These are phyloP conservation scores for Tuta absoluta DNA, from an alignment of 2,888 invertebrate genomes.

Conservation along the genomic window DNA sequence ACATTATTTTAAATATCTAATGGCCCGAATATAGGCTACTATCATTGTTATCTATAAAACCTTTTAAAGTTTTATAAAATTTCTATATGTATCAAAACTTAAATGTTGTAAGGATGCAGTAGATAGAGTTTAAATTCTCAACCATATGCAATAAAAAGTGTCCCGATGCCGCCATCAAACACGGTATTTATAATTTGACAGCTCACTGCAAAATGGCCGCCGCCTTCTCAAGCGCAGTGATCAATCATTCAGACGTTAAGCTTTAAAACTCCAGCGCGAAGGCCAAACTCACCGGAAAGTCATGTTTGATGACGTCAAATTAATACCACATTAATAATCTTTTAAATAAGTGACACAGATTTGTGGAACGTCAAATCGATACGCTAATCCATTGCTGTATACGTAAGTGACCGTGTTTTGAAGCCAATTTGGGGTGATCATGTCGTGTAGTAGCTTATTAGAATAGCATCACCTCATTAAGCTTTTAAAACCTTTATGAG, in stretches of 20 bases:
- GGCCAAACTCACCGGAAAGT: not conserved
- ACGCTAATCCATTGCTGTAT: not conserved
- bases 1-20: too few species aligned
- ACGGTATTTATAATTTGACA: conserved; percentile 1
- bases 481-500: too few species aligned
- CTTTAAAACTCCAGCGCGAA: conserved; percentile 10
- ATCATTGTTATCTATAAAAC: too few species aligned
- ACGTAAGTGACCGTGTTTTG: too few species aligned
- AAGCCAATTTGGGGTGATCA: too few species aligned
- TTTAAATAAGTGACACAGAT: not conserved
- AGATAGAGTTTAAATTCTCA: not conserved
- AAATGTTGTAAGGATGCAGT: too few species aligned
- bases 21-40: too few species aligned
- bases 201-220: not conserved
- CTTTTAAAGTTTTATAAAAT: too few species aligned
- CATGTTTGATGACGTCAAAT: not conserved
- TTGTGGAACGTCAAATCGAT: not conserved
- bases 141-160: not conserved
- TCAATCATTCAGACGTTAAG: conserved; percentile 25
- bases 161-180: not conserved
- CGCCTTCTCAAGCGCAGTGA: not conserved
- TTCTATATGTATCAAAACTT: too few species aligned
- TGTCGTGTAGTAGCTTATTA: too few species aligned
- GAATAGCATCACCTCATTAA: too few species aligned
- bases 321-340: conserved; percentile 2